A percentile compares a stretch with the other conserved stretches of the same genome.
Evolutionary conservation across 2,797 vertebrate genomes (phyloP).

Genomic region (Thunnus albacares): DNA sequence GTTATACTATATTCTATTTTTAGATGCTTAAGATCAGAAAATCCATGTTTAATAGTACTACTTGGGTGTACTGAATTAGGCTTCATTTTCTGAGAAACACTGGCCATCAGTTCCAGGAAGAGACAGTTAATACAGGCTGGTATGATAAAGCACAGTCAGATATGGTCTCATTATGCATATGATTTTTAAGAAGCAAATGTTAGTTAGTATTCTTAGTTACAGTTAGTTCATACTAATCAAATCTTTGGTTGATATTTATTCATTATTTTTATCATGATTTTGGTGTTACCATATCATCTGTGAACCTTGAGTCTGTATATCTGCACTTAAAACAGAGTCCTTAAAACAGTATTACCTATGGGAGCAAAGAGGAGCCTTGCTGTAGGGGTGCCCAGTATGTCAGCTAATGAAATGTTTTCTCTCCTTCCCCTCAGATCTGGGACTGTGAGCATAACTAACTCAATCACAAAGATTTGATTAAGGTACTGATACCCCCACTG

Average conservation of each 20-base stretch:
- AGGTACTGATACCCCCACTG: constrained; percentile 68
- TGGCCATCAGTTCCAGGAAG: constrained; percentile 6
- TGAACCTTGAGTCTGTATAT: constrained; percentile 17
- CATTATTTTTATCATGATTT: too few species aligned
- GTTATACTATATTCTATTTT: not conserved
- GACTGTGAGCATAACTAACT: constrained; percentile 66
- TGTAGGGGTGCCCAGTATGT: constrained; percentile 24
- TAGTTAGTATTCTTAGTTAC: not conserved
- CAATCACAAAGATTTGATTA: constrained; percentile 77
- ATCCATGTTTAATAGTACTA: not conserved
- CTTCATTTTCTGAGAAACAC: constrained; percentile 8
- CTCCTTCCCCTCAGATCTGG: constrained; percentile 53
- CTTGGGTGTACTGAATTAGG: not conserved
- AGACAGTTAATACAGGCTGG: not conserved
- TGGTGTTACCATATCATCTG: not conserved
- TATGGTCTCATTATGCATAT: not conserved
- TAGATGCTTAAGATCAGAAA: not conserved
- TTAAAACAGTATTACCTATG: constrained; percentile 18
- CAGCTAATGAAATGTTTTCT: constrained; percentile 64
- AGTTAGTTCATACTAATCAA: not conserved
- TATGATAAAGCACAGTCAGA: constrained; percentile 8
- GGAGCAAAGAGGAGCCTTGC: constrained; percentile 32
- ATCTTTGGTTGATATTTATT: not conserved
- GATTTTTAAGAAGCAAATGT: not conserved
- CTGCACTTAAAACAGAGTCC: constrained; percentile 16